These are phyloP conservation scores for Sympetrum striolatum DNA, from an alignment of 2,888 invertebrate genomes.

Conservation along the genomic window DNA sequence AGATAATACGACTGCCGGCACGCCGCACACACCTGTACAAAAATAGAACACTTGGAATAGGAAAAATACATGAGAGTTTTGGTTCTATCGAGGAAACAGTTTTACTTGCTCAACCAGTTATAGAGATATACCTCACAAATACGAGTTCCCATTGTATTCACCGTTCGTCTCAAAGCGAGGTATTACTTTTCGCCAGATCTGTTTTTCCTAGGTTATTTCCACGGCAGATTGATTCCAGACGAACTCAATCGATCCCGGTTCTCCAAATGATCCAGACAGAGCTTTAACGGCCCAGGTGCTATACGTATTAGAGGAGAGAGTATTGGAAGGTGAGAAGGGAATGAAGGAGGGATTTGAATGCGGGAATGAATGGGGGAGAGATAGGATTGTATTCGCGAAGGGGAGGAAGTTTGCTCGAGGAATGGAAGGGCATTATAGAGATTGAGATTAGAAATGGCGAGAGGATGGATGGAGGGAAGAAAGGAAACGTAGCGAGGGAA, in stretches of 20 bases:
- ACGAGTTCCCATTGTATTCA: neutral
- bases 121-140: neutral
- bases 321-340: no score
- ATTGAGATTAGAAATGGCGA: neutral
- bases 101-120: neutral
- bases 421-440: neutral
- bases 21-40: no score
- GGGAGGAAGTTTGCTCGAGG: neutral
- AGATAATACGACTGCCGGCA: no score
- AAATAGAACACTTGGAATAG: no score
- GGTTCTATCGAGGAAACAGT: no score
- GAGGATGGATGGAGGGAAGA: neutral
- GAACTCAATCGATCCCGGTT: conserved; percentile 8
- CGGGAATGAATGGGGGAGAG: neutral
- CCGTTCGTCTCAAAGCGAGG: neutral
- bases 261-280: neutral
- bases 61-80: no score
- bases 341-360: neutral
- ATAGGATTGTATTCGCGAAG: neutral
- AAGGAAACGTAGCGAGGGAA: neutral
- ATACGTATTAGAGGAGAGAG: neutral
- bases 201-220: neutral
- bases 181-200: neutral
- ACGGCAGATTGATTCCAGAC: conserved; percentile 22
- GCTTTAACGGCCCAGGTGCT: neutral